phyloP scores from a whole-genome alignment of 2,113 vertebrate species.

The Sturnira hondurensis region DNA sequence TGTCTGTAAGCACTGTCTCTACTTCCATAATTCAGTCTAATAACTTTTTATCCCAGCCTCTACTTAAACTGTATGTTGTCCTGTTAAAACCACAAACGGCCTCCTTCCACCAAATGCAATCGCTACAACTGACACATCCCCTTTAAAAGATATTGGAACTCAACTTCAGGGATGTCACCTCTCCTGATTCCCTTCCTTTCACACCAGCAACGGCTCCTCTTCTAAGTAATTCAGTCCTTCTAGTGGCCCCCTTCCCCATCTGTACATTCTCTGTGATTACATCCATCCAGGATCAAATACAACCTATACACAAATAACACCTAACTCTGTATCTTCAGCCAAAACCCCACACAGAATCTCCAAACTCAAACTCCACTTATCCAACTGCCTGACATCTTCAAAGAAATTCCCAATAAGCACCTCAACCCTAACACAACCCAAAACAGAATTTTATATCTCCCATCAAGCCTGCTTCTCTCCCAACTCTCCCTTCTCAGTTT shows the following conservation, averaged over 20 bases:
- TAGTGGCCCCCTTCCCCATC: neutral
- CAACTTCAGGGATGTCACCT: neutral
- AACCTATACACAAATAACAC: neutral
- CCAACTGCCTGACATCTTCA: neutral
- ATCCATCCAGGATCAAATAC: neutral
- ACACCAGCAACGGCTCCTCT: neutral
- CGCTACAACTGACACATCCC: neutral
- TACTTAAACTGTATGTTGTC: neutral
- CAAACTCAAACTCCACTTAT: neutral
- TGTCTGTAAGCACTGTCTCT: neutral
- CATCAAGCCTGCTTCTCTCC: neutral
- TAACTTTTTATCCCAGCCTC: neutral
- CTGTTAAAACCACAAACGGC: conserved; percentile 24
- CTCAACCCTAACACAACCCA: neutral
- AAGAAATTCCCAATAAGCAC: neutral
- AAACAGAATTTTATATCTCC: neutral
- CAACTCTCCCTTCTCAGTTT: neutral
- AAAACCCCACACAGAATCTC: neutral
- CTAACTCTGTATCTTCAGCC: neutral
- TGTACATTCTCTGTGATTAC: neutral
- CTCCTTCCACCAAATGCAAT: neutral
- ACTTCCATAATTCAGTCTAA: neutral
- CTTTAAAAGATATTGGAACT: neutral
- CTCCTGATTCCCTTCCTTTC: neutral
- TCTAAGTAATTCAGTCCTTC: neutral